Conservation (phyloP, 2,797 vertebrate species). For the Halcyon chelicuti region DNA sequence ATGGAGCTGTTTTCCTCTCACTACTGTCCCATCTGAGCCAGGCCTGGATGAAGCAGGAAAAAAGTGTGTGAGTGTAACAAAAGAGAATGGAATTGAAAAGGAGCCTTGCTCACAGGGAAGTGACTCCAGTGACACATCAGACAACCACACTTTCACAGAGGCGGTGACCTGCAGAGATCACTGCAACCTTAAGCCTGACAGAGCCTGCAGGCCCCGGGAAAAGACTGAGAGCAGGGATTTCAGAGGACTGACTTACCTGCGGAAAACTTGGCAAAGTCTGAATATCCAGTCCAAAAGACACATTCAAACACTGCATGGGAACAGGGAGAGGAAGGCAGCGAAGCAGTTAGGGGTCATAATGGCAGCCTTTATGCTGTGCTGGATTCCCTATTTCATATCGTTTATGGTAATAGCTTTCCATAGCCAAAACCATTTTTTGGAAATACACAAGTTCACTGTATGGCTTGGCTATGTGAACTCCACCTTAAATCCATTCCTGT, state of each 20-base stretch:
- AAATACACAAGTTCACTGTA: slow-evolving; percentile 91
- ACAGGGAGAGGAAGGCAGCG: slow-evolving; percentile 92
- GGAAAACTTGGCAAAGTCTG: slow-evolving; percentile 87
- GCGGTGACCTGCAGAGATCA: slow-evolving; percentile 18
- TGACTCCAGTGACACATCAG: slow-evolving; percentile 73
- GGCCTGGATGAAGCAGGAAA: neutral
- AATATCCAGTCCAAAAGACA: slow-evolving; percentile 82
- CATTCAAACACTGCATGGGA: slow-evolving; percentile 82
- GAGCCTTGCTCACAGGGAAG: slow-evolving; percentile 29
- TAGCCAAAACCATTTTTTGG: slow-evolving; percentile 77
- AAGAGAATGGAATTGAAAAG: neutral
- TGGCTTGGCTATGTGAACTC: slow-evolving; percentile 98
- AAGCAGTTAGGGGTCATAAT: slow-evolving; percentile 95
- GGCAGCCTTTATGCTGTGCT: slow-evolving; percentile 91
- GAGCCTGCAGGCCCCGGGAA: neutral
- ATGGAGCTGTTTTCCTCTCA: slow-evolving; percentile 39
- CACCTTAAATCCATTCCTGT: slow-evolving; percentile 95
- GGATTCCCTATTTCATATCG: slow-evolving; percentile 95
- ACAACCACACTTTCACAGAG: slow-evolving; percentile 80
- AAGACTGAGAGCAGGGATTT: neutral
- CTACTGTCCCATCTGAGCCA: neutral
- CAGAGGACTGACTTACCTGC: slow-evolving; percentile 78
- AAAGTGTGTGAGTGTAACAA: neutral
- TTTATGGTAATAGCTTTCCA: slow-evolving; percentile 93
- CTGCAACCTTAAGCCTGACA: slow-evolving; percentile 46